phyloP scores from a whole-genome alignment of 2,113 vertebrate species.

The Ceuthmochares aereus region DNA sequence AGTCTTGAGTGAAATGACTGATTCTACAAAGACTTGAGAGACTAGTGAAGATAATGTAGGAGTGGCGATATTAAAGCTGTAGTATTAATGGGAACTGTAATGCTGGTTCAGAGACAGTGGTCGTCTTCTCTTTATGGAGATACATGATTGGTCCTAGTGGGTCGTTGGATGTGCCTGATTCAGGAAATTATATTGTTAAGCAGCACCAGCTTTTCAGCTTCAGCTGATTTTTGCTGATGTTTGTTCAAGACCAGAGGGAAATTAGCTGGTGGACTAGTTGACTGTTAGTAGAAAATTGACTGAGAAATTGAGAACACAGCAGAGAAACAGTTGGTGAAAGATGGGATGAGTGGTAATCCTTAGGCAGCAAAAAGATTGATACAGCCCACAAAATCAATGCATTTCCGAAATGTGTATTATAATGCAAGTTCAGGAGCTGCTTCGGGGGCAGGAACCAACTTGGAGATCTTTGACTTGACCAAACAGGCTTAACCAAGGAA shows the following conservation, averaged over 20 bases:
- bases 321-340: conserved; percentile 12
- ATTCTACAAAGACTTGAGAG: not conserved
- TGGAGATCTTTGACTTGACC: not conserved
- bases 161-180: not conserved
- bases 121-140: not conserved
- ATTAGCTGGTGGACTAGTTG: conserved; percentile 7
- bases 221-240: conserved; percentile 36
- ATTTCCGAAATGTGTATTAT: not conserved
- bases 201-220: conserved; percentile 2
- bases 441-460: conserved; percentile 1
- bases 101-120: not conserved
- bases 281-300: conserved; percentile 31
- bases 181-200: conserved; percentile 26
- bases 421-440: not conserved
- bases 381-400: not conserved
- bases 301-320: conserved; percentile 24
- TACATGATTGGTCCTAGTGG: not conserved
- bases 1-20: not conserved
- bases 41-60: not conserved
- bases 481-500: not conserved
- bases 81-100: not conserved
- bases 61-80: not conserved
- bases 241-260: conserved; percentile 34
- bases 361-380: conserved; percentile 1
- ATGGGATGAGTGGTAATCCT: conserved; percentile 19